Evolutionary conservation across 1,140 invertebrate genomes (phyloP).

Genomic region (Drosophila suzukii): DNA sequence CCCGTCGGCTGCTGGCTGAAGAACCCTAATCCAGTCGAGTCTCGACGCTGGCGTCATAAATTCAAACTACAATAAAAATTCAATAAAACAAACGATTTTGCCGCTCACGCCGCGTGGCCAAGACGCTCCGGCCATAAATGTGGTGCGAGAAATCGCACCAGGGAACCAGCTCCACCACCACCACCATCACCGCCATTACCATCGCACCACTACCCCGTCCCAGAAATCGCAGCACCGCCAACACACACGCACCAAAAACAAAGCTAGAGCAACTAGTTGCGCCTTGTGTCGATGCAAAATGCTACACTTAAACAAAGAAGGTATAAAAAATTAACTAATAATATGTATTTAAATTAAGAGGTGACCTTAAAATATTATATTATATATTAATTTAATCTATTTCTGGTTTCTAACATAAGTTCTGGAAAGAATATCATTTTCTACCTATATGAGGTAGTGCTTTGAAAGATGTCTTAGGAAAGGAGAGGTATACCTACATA

Average conservation of each 20-base stretch:
- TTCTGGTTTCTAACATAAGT: not conserved
- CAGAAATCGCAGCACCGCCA: conserved; percentile 29
- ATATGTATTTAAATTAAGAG: not conserved
- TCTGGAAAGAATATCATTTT: too few relatives aligned
- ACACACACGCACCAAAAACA: conserved; percentile 33
- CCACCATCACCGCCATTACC: conserved; percentile 3
- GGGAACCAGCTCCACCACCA: conserved; percentile 13
- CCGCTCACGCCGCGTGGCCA: conserved; percentile 18
- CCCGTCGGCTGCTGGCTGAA: conserved; percentile 18
- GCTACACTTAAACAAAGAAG: conserved; percentile 1
- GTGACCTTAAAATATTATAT: too few relatives aligned
- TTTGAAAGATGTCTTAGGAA: too few relatives aligned
- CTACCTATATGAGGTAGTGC: too few relatives aligned
- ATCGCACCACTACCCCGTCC: conserved; percentile 1
- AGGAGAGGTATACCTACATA: too few relatives aligned
- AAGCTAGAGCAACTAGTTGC: conserved; percentile 71
- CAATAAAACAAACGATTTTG: conserved; percentile 82
- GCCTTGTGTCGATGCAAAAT: conserved; percentile 42
- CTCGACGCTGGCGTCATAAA: conserved; percentile 70
- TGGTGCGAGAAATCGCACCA: conserved; percentile 48
- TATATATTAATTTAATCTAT: too few relatives aligned
- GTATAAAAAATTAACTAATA: too few relatives aligned
- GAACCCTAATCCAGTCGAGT: conserved; percentile 76
- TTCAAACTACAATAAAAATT: conserved; percentile 83
- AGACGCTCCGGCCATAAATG: conserved; percentile 46